Conservation (phyloP, 53 echinoderm and acorn worm species). For the Apostichopus leukothele region DNA sequence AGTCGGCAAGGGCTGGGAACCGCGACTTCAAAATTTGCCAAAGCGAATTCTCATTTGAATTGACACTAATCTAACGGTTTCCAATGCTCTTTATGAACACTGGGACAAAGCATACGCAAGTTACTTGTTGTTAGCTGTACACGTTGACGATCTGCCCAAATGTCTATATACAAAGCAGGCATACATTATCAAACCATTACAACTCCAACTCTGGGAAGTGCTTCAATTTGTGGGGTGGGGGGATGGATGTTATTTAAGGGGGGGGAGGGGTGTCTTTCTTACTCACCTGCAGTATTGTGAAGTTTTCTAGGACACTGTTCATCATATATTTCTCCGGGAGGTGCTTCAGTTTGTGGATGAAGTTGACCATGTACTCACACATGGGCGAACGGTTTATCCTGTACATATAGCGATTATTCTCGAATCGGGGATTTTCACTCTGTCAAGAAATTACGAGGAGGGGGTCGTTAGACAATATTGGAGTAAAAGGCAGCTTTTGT, state of each 20-base stretch:
- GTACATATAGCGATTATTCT: slow-evolving; percentile 87
- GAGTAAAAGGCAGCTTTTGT: too few relatives aligned
- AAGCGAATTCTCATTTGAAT: too few relatives aligned
- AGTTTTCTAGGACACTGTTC: slow-evolving; percentile 99
- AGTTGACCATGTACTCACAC: slow-evolving; percentile 99
- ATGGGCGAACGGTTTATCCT: slow-evolving; percentile 90
- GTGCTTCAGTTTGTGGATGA: slow-evolving; percentile 98
- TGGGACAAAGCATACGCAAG: too few relatives aligned
- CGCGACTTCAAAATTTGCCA: too few relatives aligned
- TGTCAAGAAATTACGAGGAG: slow-evolving; percentile 6
- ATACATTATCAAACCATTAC: too few relatives aligned
- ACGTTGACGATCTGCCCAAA: too few relatives aligned
- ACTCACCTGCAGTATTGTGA: slow-evolving; percentile 95
- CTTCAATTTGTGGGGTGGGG: not conserved
- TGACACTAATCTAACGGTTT: too few relatives aligned
- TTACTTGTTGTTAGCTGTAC: too few relatives aligned
- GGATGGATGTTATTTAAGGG: not conserved
- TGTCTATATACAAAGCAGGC: too few relatives aligned
- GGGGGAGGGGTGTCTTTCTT: not conserved
- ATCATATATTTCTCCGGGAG: slow-evolving; percentile 99
- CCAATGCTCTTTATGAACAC: too few relatives aligned
- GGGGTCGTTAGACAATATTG: too few relatives aligned
- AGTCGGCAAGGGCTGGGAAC: too few relatives aligned
- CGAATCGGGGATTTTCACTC: slow-evolving; percentile 96
- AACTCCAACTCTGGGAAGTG: not conserved